Base-by-base conservation (phyloP, 2,113 vertebrate genomes). In the Varanus komodoensis region DNA sequence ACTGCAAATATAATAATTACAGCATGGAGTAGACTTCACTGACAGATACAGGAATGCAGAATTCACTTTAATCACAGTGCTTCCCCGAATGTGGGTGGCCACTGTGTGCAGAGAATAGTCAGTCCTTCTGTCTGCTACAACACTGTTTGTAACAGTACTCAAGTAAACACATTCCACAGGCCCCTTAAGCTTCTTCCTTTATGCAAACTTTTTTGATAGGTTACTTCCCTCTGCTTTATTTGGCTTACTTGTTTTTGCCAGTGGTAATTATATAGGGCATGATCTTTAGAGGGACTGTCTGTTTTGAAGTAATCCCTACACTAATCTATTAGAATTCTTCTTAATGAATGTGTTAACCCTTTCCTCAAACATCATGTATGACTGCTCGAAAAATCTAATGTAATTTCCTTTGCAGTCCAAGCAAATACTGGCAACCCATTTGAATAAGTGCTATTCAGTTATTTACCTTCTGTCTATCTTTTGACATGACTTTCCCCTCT, bases 51-150 rank as follows among this genome's bases (percentile, higher is more conserved):
- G 71, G 93, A 94, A 87, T 0, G 0, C 50, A 95, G 90, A 96
- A 44, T 91, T 95, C 94, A 91, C 96, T 97, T 97, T 97, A 96
- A 97, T 98, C 97, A 96, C 83, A 87, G 73, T 82, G 89, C 96
- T 97, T 96, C 95, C 94, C 94, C 82, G 93, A 77, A 90, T 92
- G 96, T 97, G 97, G 97, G 97, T 98, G 97, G 97, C 96, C 97
- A 94, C 2, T 38, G 91, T 87, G 94, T 93, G 29, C 90, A 95
- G 91, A 92, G 44, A 0, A 90, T 94, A 90, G 95, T 92, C 94
- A 82, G 34, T 85, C 75, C 80, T 94, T 93, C 86, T 89, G 89
- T 21, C 0, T 90, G 90, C 0, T 90, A 89, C 9, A 71, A 89
- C 93, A 92, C 67, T 79, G 79, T 34, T 82, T 96, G 92, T 94